Evolutionary conservation across 2,113 vertebrate genomes (phyloP), one percentile per base, ranked within the genome.

Genomic region (Odontophorus gujanensis): DNA sequence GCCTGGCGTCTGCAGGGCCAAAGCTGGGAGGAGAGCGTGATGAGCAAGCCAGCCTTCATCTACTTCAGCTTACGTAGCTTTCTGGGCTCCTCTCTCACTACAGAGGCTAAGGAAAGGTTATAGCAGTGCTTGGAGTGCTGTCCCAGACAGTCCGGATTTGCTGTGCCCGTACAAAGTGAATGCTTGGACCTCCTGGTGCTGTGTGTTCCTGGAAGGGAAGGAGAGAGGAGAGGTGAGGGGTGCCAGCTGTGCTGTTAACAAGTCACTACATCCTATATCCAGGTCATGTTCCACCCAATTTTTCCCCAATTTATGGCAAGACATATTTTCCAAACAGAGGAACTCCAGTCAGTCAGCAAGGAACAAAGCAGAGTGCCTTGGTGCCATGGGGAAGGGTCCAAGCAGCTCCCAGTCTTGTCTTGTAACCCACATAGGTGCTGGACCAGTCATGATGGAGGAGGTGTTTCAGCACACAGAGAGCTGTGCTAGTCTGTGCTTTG

Each of bases 291-390:
- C 81, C 75, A 91, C 94, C 75, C 74, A 82, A 43, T 6, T 65
- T 87, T 88, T 22, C 36, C 85, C 69, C 76, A 50, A 43, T 93
- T 89, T 81, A 80, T 96, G 95, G 93, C 92, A 81, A 16, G 47
- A 93, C 90, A 94, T 93, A 90, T 94, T 96, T 96, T 96, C 96
- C 93, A 88, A 92, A 65, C 86, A 85, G 85, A 94, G 88, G 78
- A 72, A 81, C 59, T 93, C 61, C 85, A 93, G 73, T 82, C 92
- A 93, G 93, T 92, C 90, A 88, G 85, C 1, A 6, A 92, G 90
- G n/a, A 72, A 43, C 32, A 83, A 58, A 87, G 55, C 0, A 0
- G 14, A 25, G 16, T 68, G 42, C 40, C 66, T 15, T 36, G 6
- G 8, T 14, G 7, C 57, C 66, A 3, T 13, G n/a, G 58, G 57